Evolutionary conservation across 2,113 vertebrate species (phyloP), one percentile per base, ranked within the genome.

Genomic region (Heteronetta atricapilla): DNA sequence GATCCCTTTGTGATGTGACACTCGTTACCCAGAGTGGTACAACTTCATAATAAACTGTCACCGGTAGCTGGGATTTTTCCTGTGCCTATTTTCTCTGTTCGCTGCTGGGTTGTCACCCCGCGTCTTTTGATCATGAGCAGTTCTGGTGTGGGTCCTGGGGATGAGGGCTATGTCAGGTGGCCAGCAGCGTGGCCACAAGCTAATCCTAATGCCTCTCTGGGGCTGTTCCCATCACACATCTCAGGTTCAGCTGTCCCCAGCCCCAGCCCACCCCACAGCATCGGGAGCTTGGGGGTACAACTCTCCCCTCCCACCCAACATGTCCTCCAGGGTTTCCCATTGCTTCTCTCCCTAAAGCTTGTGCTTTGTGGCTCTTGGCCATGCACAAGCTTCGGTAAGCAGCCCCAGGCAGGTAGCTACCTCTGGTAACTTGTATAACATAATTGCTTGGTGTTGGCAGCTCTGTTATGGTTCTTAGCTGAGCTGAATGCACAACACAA

Each of bases 371-470:
- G 16, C 34, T 87, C 20, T 18, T 80, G 62, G 8, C 2, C 48
- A n/a, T 14, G 3, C 6, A 18, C 22, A 44, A 18, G 66, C 38
- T 56, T 58, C 3, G 1, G 8, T 34, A 62, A 86, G 77, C 29
- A 62, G 12, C 23, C 79, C 50, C 59, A 44, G 13, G 19, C 2
- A 2, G 11, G 2, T 66, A 22, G 16, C n/a, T 62, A 12, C 19
- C 10, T 46, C 72, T 79, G 67, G 1, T 56, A 17, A 20, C 48
- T 20, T 68, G 9, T 63, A 14, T 13, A 69, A 66, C 23, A 11
- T 10, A 23, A 13, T n/a, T 5, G 0, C 55, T 76, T 23, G 11
- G 0, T 0, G 0, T 7, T 46, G 40, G 33, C 60, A 70, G 23
- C 28, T 46, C 1, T 4, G 50, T 6, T 40, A 17, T 55, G 28